Evolutionary conservation across 2,888 invertebrate species (phyloP), one percentile per base, ranked within the genome.

Genomic region (Uloborus plumipes): DNA sequence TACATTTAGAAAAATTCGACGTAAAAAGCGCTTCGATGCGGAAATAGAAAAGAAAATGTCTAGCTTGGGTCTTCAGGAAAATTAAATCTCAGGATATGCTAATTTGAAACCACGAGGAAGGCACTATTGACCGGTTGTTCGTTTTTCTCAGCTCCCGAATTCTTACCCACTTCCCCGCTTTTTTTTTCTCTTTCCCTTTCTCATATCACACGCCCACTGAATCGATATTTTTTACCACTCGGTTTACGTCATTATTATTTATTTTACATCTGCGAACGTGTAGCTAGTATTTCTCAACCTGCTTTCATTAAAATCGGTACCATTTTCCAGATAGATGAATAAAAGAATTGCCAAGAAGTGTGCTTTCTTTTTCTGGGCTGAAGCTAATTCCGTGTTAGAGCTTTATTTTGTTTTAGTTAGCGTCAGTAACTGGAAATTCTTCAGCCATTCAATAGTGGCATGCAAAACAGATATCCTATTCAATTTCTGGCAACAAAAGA

Each of bases 31-130:
- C 47, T 66, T 4, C 58, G 39, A 20, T 64, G 51, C 49, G 9
- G 20, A 51, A 74, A 51, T 18, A 69, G 73, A 62, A 72, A 66
- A 26, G 55, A 58, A 72, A 73, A 67, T 53, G 62, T 73, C 53
- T 72, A 66, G 67, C 58, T 73, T 49, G 69, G 39, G 62, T 72
- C 61, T 79, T 39, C 51, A 22, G 66, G 61, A 72, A 80, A 73
- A 66, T 80, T 80, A 73, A 80, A 80, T 73, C 79, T 55, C 51
- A 47, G 55, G 67, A 80, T 80, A 80, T 73, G 79, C 67, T 80
- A 73, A 80, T 80, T 73, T 80, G 49, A 55, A 62, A 31, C 61
- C 73, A 59, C n/a, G 66, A 55, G 59, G 73, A 73, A 65, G 39
- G 72, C 39, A 26, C 20, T 79, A 79, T 79, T 79, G 72, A 73